Percentiles rank a stretch among this genome's conserved stretches.
These are phyloP conservation scores for Pipistrellus nathusii DNA, from an alignment of 2,797 vertebrate genomes.

Conservation along the genomic window DNA sequence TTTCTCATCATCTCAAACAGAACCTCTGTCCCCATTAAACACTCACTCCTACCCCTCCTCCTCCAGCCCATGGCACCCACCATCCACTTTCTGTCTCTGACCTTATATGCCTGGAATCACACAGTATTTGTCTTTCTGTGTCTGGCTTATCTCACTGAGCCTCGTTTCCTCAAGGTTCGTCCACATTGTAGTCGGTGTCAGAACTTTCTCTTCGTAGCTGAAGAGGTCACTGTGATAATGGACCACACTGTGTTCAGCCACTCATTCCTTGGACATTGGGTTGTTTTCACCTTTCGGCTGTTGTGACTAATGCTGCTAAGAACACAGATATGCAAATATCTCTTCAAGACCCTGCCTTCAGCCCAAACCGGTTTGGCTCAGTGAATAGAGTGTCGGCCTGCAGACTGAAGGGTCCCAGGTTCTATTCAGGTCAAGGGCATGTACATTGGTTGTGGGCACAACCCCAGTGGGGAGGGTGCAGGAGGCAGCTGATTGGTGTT, in stretches of 20 bases:
- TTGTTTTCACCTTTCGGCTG: not conserved
- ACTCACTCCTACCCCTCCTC: no score
- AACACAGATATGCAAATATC: not conserved
- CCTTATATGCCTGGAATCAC: not conserved
- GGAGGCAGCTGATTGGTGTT: no score
- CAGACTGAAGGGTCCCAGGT: no score
- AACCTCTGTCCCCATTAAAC: not conserved
- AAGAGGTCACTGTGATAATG: accelerated
- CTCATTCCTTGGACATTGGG: not conserved
- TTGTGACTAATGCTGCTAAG: not conserved
- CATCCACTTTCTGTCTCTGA: not conserved
- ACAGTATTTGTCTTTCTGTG: not conserved
- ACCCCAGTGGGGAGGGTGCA: no score
- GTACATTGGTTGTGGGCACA: no score
- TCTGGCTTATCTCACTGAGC: not conserved
- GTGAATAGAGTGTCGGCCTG: no score
- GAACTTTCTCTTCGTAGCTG: not conserved
- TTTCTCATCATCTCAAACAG: not conserved
- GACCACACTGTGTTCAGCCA: not conserved
- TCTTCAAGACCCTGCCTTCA: not conserved
- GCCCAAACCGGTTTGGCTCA: no score
- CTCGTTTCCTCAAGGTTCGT: not conserved
- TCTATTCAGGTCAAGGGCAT: no score
- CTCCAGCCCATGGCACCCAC: not conserved
- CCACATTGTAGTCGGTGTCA: not conserved